phyloP scores from a whole-genome alignment of 2,888 invertebrate genomes.

The Polyploca ridens region DNA sequence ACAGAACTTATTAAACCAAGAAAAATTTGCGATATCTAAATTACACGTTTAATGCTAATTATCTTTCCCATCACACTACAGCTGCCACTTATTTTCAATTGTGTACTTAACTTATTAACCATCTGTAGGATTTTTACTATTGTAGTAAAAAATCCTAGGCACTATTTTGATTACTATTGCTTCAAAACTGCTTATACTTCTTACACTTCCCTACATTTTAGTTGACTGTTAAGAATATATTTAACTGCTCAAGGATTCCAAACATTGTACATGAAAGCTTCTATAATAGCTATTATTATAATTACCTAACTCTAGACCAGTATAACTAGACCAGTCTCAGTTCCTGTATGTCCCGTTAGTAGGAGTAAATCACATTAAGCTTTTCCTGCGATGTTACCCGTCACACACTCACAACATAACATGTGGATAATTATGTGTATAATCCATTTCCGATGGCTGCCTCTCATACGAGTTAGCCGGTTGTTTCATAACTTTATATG shows the following conservation, averaged over 20 bases:
- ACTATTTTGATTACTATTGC: too few relatives aligned
- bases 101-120: too few relatives aligned
- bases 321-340: slow-evolving; percentile 35
- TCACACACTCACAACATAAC: slow-evolving; percentile 35
- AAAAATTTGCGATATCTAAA: too few relatives aligned
- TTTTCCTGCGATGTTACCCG: slow-evolving; percentile 47
- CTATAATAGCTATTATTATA: slow-evolving; percentile 2
- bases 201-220: too few relatives aligned
- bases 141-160: too few relatives aligned
- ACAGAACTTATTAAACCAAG: too few relatives aligned
- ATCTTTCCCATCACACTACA: too few relatives aligned
- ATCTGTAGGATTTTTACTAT: too few relatives aligned
- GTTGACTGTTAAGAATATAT: too few relatives aligned
- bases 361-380: slow-evolving; percentile 60
- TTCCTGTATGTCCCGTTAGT: slow-evolving; percentile 44
- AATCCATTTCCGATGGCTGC: slow-evolving; percentile 42
- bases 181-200: too few relatives aligned
- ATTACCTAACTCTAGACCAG: slow-evolving; percentile 33
- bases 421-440: slow-evolving; percentile 45
- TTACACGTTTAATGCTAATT: too few relatives aligned
- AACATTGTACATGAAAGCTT: neutral
- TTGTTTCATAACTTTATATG: slow-evolving; percentile 21
- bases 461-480: slow-evolving; percentile 14
- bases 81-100: too few relatives aligned
- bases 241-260: neutral